These are phyloP conservation scores for Dasysyrphus tricinctus DNA, from an alignment of 2,888 invertebrate genomes.

Conservation along the genomic window DNA sequence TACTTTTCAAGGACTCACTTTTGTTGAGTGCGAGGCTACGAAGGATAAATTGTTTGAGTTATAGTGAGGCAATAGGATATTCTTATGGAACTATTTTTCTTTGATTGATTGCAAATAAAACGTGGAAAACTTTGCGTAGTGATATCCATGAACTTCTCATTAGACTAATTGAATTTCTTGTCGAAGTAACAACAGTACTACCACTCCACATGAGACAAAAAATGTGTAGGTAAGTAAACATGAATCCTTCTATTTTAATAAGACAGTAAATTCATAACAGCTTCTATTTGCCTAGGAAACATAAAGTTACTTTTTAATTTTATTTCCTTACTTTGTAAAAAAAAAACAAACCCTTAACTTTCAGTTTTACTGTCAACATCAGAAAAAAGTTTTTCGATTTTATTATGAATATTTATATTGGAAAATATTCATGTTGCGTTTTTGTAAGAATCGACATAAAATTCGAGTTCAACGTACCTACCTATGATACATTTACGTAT, in stretches of 20 bases:
- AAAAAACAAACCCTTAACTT: neutral
- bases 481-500: no score
- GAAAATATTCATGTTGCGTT: neutral
- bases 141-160: conserved; percentile 26
- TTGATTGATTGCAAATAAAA: conserved; percentile 33
- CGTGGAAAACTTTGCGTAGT: conserved; percentile 17
- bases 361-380: neutral
- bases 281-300: neutral
- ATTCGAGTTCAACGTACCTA: neutral
- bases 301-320: neutral
- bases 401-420: conserved; percentile 5
- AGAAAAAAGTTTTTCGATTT: conserved; percentile 12
- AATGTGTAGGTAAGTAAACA: neutral
- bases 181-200: neutral
- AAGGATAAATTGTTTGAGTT: conserved; percentile 13
- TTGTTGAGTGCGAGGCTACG: neutral
- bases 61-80: neutral
- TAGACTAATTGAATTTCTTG: conserved; percentile 29
- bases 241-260: neutral
- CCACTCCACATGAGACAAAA: neutral
- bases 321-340: neutral
- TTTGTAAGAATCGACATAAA: conserved; percentile 2
- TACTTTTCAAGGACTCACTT: conserved; percentile 27
- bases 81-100: conserved; percentile 45
- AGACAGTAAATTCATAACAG: neutral